A percentile compares a stretch with the other conserved stretches of the same genome.
Conservation (phyloP, 2,888 invertebrate genomes). For the Sminthurinus aureus region DNA sequence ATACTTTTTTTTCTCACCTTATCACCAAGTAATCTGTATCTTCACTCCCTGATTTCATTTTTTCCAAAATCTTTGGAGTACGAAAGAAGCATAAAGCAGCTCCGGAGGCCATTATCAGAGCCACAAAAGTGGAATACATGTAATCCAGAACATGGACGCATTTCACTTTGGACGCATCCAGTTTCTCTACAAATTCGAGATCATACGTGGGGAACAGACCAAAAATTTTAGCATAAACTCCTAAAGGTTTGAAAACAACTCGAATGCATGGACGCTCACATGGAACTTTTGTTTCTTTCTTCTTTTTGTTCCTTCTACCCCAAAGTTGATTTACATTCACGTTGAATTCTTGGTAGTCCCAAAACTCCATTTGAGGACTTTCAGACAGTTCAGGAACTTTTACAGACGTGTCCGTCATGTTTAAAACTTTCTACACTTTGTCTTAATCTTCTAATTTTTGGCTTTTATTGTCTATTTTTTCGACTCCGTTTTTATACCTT, state of each 20-base stretch:
- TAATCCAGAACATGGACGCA: conserved; percentile 52
- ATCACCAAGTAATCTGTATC: conserved; percentile 51
- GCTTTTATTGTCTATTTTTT: too few species aligned
- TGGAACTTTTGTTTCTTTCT: not conserved
- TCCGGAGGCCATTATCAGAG: conserved; percentile 45
- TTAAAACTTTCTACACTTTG: too few species aligned
- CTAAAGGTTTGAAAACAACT: conserved; percentile 51
- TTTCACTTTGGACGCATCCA: conserved; percentile 27
- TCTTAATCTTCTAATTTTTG: too few species aligned
- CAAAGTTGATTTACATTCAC: not conserved
- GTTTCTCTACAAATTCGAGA: conserved; percentile 44
- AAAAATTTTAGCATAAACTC: conserved; percentile 51
- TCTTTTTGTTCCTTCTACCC: not conserved
- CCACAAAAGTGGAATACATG: conserved; percentile 49
- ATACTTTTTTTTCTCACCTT: not conserved
- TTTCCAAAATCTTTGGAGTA: conserved; percentile 34
- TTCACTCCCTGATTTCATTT: conserved; percentile 21
- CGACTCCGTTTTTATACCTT: too few species aligned
- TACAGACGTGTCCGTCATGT: too few species aligned
- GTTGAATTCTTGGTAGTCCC: not conserved
- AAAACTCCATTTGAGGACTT: not conserved
- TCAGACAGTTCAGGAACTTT: too few species aligned
- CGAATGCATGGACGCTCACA: conserved; percentile 41
- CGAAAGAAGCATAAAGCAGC: conserved; percentile 42
- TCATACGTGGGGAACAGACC: conserved; percentile 57